Conservation (phyloP, 2,888 invertebrate genomes). For the Latrodectus elegans region DNA sequence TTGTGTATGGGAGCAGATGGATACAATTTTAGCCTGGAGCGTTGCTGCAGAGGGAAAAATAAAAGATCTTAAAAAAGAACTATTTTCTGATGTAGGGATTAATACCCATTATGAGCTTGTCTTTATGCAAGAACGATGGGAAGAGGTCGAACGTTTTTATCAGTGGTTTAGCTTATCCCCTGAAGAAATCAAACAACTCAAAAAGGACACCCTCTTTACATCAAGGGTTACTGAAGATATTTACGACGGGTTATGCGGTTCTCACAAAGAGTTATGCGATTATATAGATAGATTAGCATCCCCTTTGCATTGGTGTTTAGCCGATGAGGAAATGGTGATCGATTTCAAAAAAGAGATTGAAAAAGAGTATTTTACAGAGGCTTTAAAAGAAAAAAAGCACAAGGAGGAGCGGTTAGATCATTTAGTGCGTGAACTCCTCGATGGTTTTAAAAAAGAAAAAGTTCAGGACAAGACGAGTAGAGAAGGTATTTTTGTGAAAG, state of each 20-base stretch:
- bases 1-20: background rate
- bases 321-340: background rate
- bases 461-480: background rate
- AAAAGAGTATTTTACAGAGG: background rate
- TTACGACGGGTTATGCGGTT: too few relatives aligned
- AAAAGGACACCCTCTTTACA: background rate
- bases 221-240: background rate
- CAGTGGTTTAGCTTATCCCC: constrained; percentile 3
- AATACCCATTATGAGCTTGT: background rate
- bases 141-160: background rate
- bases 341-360: background rate
- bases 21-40: background rate
- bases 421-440: background rate
- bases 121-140: background rate
- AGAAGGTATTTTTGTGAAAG: constrained; percentile 1
- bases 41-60: background rate
- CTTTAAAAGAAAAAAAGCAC: background rate
- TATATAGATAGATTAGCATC: background rate
- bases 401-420: background rate
- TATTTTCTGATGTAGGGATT: background rate
- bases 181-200: background rate
- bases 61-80: background rate
- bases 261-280: too few relatives aligned
- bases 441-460: background rate
- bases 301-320: background rate